Evolutionary conservation across 2,888 invertebrate species (phyloP), one percentile per base, ranked within the genome.

Genomic region (Cotesia congregata): DNA sequence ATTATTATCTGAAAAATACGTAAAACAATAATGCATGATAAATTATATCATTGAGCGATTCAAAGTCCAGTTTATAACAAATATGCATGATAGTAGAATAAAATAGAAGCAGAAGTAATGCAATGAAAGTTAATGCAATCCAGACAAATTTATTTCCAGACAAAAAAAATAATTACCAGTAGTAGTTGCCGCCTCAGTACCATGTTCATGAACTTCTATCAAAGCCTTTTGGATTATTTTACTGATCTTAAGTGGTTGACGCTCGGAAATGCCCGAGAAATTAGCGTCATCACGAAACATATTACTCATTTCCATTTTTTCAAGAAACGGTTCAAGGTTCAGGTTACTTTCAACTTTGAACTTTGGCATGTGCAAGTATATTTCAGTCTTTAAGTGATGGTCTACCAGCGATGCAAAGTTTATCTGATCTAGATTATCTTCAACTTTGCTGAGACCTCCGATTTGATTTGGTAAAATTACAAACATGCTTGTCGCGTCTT

Each of bases 201-300:
- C 97, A 85, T 96, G 94, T 87, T 97, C 97, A 87, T 95, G 95
- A 0, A 97, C 95, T 85, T 95, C 95, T 82, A 97, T 94, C 83
- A 94, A 95, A 0, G 96, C 94, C 87, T 97, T 97, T 85, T 97
- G 97, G 0, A 96, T 88, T 1, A 94, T 94, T 86, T 94, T 93
- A 61, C 93, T 93, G 1, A 97, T 93, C 75, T 84, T 90, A 20
- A 97, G 86, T 0, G 85, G 83, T 73, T 91, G 90, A n/a, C 5
- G n/a, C 65, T 92, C 90, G 68, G 94, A 87, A 62, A 96, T 89
- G 38, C 93, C 93, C 15, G 91, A 91, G 81, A 96, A 92, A 77
- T 96, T 92, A 0, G 94, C 94, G 0, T 39, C 6, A 0, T 83
- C 72, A 1, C 86, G 82, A 85, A 96, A 96, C 78, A 96, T 93